Conservation (phyloP, 1,140 invertebrate species). For the Brachystomella parvula region DNA sequence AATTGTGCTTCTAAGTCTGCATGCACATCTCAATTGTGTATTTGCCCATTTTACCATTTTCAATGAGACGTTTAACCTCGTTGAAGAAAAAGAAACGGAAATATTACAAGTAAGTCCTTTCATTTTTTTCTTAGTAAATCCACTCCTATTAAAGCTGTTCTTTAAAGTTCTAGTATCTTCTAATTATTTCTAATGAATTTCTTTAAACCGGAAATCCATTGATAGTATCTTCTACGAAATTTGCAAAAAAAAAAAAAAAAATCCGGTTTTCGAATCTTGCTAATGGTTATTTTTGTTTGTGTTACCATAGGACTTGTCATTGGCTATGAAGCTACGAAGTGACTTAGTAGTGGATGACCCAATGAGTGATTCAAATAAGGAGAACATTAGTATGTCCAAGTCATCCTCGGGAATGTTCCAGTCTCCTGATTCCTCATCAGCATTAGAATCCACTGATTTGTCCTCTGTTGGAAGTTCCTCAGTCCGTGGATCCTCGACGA, state of each 20-base stretch:
- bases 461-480: not conserved
- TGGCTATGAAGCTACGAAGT: constrained; percentile 37
- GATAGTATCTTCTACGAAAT: constrained; percentile 4
- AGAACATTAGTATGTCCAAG: constrained; percentile 30
- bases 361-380: constrained; percentile 37
- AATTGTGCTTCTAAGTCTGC: constrained; percentile 80
- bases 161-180: no score
- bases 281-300: constrained; percentile 8
- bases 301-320: constrained; percentile 33
- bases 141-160: no score
- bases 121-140: not conserved
- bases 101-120: constrained; percentile 59
- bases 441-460: not conserved
- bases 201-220: no score
- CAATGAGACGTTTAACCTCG: constrained; percentile 76
- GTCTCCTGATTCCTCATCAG: not conserved
- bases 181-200: no score
- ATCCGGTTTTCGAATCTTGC: not conserved
- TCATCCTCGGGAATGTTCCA: constrained; percentile 19
- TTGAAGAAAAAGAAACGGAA: constrained; percentile 92
- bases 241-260: not conserved
- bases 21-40: constrained; percentile 89
- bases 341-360: constrained; percentile 36
- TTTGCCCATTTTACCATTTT: constrained; percentile 89
- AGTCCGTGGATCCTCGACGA: not conserved